Evolutionary conservation across 2,797 vertebrate genomes (phyloP), one percentile per base, ranked within the genome.

Genomic region (Liasis olivaceus): DNA sequence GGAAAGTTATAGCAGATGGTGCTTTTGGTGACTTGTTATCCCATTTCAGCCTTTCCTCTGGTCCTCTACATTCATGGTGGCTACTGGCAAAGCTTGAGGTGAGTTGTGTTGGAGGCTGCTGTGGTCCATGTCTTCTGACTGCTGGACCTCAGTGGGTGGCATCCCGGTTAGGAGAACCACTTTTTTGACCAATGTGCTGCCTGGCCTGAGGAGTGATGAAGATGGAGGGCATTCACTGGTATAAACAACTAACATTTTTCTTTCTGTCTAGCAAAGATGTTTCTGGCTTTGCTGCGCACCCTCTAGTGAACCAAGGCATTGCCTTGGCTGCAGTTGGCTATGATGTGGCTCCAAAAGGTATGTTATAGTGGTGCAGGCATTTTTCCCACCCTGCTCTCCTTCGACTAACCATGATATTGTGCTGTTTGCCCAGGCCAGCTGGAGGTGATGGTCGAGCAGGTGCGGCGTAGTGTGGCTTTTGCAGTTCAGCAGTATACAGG

Each of bases 1-100:
- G 81, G 2, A 36, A 31, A n/a, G 36, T 47, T 42, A 31, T 54
- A 47, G 22, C 13, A 64, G 24, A 15, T 7, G 12, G 8, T 59
- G n/a, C 2, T 22, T 0, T 6, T 13, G 31, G 7, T 24, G 13
- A 2, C 4, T 3, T 31, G 24, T 95, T 60, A 96, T 14, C 14
- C 24, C 92, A 56, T 95, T 95, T 22, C 97, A 99, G 99, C 97
- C 47, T 97, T 98, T 54, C 98, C 98, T 0, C 96, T 98, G 56
- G 97, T 99, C 15, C 95, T 99, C 95, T 99, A 99, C 95, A 54
- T 99, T n/a, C 99, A 99, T 0, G 99, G 99, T 1, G 99, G 99
- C 4, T 99, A 99, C 96, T 99, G 99, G 99, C 99, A 99, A 98
- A 97, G 97, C 28, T 95, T 99, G 93, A 99, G 99, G 99, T 99